These are phyloP conservation scores for Kryptolebias marmoratus DNA, from an alignment of 2,113 vertebrate species.

Conservation along the genomic window DNA sequence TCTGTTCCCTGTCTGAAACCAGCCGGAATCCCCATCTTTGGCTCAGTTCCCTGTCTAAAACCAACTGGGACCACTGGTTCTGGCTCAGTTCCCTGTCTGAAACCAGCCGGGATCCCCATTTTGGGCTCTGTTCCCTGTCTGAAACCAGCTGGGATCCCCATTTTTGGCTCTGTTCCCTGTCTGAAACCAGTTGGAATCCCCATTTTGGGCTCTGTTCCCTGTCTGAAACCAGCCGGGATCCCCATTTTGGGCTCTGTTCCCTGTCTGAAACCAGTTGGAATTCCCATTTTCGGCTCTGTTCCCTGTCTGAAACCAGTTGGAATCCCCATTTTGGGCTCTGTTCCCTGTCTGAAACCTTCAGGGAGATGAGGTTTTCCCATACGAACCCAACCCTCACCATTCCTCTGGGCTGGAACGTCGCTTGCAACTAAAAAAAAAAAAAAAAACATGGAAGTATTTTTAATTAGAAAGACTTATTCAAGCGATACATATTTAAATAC, in stretches of 20 bases:
- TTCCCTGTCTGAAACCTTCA: slow-evolving; percentile 45
- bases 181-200: slow-evolving; percentile 16
- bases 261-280: slow-evolving; percentile 50
- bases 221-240: slow-evolving; percentile 4
- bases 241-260: slow-evolving; percentile 2
- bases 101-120: slow-evolving; percentile 3
- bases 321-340: neutral
- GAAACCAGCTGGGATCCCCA: neutral
- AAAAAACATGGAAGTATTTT: too few relatives aligned
- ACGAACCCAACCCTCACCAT: slow-evolving; percentile 64
- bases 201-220: slow-evolving; percentile 19
- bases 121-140: slow-evolving; percentile 30
- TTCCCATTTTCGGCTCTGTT: neutral
- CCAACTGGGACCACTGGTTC: neutral
- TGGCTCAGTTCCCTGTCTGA: slow-evolving; percentile 34
- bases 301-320: slow-evolving; percentile 34
- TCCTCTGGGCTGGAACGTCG: slow-evolving; percentile 59
- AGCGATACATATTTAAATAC: too few relatives aligned
- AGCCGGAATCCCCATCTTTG: slow-evolving; percentile 8
- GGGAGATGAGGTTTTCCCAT: slow-evolving; percentile 51
- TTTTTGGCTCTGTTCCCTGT: slow-evolving; percentile 25
- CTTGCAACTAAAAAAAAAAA: slow-evolving; percentile 46
- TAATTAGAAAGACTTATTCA: neutral
- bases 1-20: slow-evolving; percentile 38
- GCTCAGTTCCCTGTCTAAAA: slow-evolving; percentile 44